These are phyloP conservation scores for Onychomys torridus DNA, from an alignment of 2,797 vertebrate species.

Conservation along the genomic window DNA sequence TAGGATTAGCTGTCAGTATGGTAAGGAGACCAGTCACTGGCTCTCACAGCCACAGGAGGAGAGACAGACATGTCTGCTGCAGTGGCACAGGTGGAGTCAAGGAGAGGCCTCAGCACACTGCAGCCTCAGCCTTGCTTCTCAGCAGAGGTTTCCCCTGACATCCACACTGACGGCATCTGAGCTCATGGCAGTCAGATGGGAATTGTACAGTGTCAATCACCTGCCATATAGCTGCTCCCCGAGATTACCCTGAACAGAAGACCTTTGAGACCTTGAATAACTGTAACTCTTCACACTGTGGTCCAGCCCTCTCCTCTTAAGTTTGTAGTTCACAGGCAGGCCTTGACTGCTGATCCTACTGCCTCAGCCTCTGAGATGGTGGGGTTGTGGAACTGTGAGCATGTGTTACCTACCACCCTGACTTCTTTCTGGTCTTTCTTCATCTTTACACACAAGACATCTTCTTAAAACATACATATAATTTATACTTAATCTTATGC, in stretches of 20 bases:
- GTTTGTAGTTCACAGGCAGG: not conserved
- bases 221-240: not conserved
- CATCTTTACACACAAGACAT: not conserved
- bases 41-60: not conserved
- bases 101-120: not conserved
- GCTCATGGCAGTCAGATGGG: not conserved
- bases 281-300: not conserved
- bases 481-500: rapidly evolving
- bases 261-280: not conserved
- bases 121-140: not conserved
- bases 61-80: not conserved
- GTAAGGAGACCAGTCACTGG: not conserved
- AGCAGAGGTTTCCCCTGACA: not conserved
- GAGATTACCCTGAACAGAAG: not conserved
- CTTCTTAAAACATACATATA: not conserved
- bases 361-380: not conserved
- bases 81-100: not conserved
- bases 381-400: not conserved
- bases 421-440: not conserved
- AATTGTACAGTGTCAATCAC: not conserved
- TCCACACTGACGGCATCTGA: not conserved
- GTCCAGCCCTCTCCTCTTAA: not conserved
- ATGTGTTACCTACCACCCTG: not conserved
- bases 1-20: rapidly evolving
- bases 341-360: not conserved